These are phyloP conservation scores for Ancistrus triradiatus DNA, from an alignment of 2,113 vertebrate species.

Conservation along the genomic window DNA sequence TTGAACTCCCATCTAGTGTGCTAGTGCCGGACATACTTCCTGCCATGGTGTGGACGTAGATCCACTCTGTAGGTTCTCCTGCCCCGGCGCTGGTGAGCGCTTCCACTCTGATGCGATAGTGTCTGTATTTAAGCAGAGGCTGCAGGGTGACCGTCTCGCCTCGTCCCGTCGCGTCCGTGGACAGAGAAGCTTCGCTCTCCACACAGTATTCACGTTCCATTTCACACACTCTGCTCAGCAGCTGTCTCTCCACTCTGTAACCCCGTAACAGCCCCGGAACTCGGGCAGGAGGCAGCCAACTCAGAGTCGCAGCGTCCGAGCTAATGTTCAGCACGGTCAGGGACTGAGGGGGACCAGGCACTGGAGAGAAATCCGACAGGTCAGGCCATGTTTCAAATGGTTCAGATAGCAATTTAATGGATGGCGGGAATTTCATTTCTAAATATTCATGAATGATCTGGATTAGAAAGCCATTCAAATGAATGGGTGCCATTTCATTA, in stretches of 20 bases:
- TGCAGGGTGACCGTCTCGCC: slow-evolving; percentile 68
- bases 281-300: slow-evolving; percentile 77
- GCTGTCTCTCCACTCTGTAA: slow-evolving; percentile 79
- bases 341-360: slow-evolving; percentile 78
- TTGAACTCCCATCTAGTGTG: no score
- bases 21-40: slow-evolving; percentile 94
- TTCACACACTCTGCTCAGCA: slow-evolving; percentile 80
- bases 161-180: slow-evolving; percentile 60
- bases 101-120: slow-evolving; percentile 83
- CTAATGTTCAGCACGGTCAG: slow-evolving; percentile 73
- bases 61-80: slow-evolving; percentile 80
- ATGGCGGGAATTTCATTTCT: no score
- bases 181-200: slow-evolving; percentile 65
- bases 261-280: slow-evolving; percentile 82
- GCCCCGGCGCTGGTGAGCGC: slow-evolving; percentile 86
- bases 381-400: no score
- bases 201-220: slow-evolving; percentile 71
- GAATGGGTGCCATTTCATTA: no score
- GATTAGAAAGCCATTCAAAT: no score
- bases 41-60: slow-evolving; percentile 74
- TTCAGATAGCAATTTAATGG: no score
- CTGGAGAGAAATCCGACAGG: slow-evolving; percentile 63
- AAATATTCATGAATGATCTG: no score
- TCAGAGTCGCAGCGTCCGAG: slow-evolving; percentile 79
- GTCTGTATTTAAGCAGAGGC: slow-evolving; percentile 81